Evolutionary conservation across 2,797 vertebrate species (phyloP).

Genomic region (Parauchenoglanis ngamensis): DNA sequence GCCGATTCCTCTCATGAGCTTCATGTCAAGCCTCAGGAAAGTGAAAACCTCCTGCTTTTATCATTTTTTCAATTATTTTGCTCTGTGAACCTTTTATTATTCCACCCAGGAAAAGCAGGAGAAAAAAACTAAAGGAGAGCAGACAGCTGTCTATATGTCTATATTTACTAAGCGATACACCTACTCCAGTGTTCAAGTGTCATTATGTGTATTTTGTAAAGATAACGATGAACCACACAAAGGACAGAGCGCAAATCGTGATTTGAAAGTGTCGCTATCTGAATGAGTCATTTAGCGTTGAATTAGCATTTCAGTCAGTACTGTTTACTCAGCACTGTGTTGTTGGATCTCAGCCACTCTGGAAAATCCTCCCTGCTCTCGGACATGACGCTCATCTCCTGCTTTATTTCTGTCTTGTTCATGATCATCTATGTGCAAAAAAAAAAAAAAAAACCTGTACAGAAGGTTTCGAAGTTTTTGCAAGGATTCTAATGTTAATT

Average conservation of each 20-base stretch:
- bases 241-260: constrained; percentile 41
- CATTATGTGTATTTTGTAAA: constrained; percentile 50
- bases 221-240: constrained; percentile 40
- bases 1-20: background rate
- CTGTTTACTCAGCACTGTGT: constrained; percentile 50
- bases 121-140: background rate
- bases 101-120: constrained; percentile 18
- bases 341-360: constrained; percentile 13
- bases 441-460: constrained; percentile 62
- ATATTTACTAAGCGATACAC: constrained; percentile 31
- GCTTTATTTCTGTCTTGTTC: background rate
- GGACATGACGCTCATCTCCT: constrained; percentile 4
- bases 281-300: constrained; percentile 47
- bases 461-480: constrained; percentile 67
- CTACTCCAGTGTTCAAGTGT: constrained; percentile 23
- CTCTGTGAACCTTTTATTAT: background rate
- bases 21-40: background rate
- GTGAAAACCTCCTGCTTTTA: background rate
- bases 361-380: constrained; percentile 30
- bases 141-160: constrained; percentile 32
- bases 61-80: no score
- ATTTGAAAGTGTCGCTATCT: constrained; percentile 46
- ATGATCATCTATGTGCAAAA: constrained; percentile 62
- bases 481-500: constrained; percentile 67
- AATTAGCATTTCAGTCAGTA: constrained; percentile 55